A percentile compares a stretch with the other conserved stretches of the same genome.
Evolutionary conservation across 1,140 invertebrate species (phyloP).

Genomic region (Grapholita molesta): DNA sequence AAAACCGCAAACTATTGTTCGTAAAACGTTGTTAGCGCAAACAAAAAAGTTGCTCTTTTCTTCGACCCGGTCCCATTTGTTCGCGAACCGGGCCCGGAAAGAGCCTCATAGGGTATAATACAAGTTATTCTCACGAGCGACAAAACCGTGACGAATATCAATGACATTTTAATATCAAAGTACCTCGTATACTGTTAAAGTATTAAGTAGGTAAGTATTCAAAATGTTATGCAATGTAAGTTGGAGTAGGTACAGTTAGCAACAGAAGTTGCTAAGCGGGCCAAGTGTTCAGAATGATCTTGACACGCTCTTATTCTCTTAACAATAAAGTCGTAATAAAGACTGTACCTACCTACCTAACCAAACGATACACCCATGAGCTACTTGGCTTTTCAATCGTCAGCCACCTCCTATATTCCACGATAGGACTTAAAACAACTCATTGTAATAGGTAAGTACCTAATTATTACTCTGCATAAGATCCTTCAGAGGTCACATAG

Average conservation of each 20-base stretch:
- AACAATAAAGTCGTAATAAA: too few relatives aligned
- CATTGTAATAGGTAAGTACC: too few relatives aligned
- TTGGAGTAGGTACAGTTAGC: too few relatives aligned
- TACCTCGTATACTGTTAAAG: neutral
- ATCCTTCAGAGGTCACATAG: too few relatives aligned
- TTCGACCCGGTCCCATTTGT: neutral
- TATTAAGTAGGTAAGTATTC: too few relatives aligned
- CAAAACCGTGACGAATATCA: slow-evolving; percentile 9
- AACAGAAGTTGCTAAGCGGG: too few relatives aligned
- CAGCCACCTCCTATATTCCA: neutral
- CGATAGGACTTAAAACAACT: neutral
- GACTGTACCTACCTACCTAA: too few relatives aligned
- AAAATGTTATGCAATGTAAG: too few relatives aligned
- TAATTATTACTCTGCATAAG: too few relatives aligned
- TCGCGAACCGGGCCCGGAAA: neutral
- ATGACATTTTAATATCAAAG: slow-evolving; percentile 8
- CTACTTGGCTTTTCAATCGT: neutral
- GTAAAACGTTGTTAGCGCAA: neutral
- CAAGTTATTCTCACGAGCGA: neutral
- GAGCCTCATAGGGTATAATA: neutral
- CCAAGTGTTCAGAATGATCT: too few relatives aligned
- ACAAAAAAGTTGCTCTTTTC: neutral
- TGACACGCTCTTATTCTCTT: too few relatives aligned
- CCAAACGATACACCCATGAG: neutral
- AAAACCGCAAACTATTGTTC: neutral